Evolutionary conservation across 2,113 vertebrate species (phyloP).

Genomic region (Ctenomys sociabilis): DNA sequence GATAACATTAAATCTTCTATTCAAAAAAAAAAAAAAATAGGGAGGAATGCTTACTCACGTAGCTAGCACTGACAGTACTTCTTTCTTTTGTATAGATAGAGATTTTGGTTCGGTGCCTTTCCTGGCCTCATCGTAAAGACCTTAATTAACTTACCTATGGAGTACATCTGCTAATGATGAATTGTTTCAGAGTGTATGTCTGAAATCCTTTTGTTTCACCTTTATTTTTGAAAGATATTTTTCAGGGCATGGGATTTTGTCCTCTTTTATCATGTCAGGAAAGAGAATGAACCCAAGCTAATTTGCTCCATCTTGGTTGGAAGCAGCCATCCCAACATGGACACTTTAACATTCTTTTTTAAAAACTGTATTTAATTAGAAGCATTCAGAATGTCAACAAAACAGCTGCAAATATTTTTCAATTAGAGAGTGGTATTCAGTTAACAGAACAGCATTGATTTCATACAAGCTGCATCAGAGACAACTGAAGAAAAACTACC

Average conservation of each 20-base stretch:
- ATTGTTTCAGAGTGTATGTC: not conserved
- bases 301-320: not conserved
- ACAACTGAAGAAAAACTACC: no score
- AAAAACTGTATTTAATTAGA: no score
- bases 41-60: not conserved
- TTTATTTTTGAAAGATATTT: slow-evolving; percentile 10
- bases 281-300: not conserved
- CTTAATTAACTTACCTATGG: not conserved
- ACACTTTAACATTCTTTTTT: no score
- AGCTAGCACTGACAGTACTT: not conserved
- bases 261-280: not conserved
- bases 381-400: no score
- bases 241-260: not conserved
- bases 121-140: not conserved
- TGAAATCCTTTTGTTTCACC: not conserved
- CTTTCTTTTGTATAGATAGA: not conserved
- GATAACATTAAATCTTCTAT: slow-evolving; percentile 27
- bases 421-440: no score
- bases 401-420: no score
- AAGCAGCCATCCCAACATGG: not conserved
- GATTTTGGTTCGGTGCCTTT: not conserved
- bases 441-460: no score
- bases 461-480: no score
- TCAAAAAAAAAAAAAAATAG: not conserved
- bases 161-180: not conserved